A percentile compares a stretch with the other conserved stretches of the same genome.
Conservation (phyloP, 2,113 vertebrate genomes). For the Thermophis baileyi region DNA sequence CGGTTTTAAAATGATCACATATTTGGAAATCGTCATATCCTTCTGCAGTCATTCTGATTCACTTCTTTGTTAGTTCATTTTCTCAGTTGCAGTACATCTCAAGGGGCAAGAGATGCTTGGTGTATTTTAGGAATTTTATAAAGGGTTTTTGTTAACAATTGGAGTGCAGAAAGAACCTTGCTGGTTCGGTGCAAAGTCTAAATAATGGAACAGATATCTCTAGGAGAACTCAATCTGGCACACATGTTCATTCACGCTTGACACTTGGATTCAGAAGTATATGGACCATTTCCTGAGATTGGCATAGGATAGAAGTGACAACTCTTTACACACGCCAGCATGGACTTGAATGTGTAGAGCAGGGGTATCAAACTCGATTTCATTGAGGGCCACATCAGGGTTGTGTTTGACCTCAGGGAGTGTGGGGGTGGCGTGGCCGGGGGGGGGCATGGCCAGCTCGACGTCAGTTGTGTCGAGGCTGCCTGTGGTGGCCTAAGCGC, state of each 20-base stretch:
- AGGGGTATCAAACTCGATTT: too few relatives aligned
- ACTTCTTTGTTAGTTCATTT: not conserved
- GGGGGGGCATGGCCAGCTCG: too few relatives aligned
- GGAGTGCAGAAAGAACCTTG: too few relatives aligned
- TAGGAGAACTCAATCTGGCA: not conserved
- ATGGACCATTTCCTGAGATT: not conserved
- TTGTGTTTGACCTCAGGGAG: too few relatives aligned
- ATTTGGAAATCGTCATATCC: not conserved
- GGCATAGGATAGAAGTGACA: not conserved
- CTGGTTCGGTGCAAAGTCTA: not conserved
- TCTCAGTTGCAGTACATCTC: not conserved
- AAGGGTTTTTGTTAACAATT: not conserved
- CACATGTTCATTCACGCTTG: not conserved
- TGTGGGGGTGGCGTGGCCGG: too few relatives aligned
- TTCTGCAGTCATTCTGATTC: not conserved
- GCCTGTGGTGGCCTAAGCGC: too few relatives aligned
- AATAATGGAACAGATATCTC: not conserved
- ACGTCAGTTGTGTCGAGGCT: too few relatives aligned
- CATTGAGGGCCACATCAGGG: too few relatives aligned
- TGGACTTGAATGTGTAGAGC: not conserved
- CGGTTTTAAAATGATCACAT: not conserved
- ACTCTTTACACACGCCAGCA: not conserved
- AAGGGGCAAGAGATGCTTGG: not conserved
- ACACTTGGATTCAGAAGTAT: not conserved
- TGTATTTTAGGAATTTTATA: not conserved